A percentile compares a stretch with the other conserved stretches of the same genome.
Evolutionary conservation across 2,797 vertebrate species (phyloP).

Genomic region (Pteropus rufus): DNA sequence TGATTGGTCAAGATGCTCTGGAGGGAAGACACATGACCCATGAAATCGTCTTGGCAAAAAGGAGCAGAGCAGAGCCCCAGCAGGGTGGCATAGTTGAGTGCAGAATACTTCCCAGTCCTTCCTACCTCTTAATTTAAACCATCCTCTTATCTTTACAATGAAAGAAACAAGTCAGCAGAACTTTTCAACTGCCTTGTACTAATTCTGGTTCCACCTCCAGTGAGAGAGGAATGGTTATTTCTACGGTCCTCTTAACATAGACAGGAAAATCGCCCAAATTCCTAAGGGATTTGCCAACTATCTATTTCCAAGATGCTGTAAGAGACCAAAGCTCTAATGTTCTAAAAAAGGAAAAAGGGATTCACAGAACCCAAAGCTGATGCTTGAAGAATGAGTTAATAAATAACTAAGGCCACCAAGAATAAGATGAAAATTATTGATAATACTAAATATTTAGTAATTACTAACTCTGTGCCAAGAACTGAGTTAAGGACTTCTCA

Average conservation of each 20-base stretch:
- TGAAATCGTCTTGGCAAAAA: background rate
- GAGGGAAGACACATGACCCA: background rate
- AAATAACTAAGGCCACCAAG: background rate
- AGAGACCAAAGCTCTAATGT: background rate
- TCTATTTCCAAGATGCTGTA: background rate
- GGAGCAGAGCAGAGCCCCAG: background rate
- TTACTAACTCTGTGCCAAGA: background rate
- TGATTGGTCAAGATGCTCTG: background rate
- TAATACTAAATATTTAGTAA: background rate
- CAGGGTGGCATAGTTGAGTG: fast-evolving
- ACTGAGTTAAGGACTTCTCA: background rate
- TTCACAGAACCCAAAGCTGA: background rate
- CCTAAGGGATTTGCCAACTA: background rate
- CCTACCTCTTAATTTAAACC: no score
- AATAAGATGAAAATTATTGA: background rate
- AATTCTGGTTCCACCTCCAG: background rate
- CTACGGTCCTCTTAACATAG: background rate
- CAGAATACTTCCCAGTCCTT: background rate
- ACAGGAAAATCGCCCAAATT: background rate
- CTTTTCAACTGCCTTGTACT: background rate
- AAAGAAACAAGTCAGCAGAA: background rate
- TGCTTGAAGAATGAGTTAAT: background rate
- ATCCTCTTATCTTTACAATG: background rate
- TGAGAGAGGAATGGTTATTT: background rate
- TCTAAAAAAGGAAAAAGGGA: background rate